phyloP scores from a whole-genome alignment of 2,888 invertebrate species.

The Ectemnius lituratus region DNA sequence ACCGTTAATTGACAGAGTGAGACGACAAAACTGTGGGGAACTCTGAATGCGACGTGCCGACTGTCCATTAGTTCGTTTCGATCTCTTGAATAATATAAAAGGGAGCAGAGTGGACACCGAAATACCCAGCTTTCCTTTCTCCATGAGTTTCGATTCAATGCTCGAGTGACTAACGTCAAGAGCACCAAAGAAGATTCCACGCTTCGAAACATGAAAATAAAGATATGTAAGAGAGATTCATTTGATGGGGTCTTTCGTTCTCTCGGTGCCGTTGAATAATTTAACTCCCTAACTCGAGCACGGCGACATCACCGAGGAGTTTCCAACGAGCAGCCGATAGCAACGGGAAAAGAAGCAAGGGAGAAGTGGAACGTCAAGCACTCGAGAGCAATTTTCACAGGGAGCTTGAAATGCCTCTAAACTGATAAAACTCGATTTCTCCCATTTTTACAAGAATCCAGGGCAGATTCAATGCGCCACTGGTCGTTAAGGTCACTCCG shows the following conservation, averaged over 20 bases:
- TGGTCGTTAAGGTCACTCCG: too few relatives aligned
- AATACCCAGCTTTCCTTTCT: too few relatives aligned
- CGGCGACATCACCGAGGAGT: constrained; percentile 18
- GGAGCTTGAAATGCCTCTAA: constrained; percentile 15
- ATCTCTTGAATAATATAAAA: neutral
- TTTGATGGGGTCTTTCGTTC: constrained; percentile 18
- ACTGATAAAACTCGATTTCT: neutral
- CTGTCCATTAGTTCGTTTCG: constrained; percentile 32
- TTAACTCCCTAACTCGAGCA: constrained; percentile 17
- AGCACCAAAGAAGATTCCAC: neutral
- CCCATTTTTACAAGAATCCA: neutral
- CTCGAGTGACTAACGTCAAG: neutral
- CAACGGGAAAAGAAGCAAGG: neutral
- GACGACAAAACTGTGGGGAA: too few relatives aligned
- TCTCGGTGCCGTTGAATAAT: constrained; percentile 36
- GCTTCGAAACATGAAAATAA: neutral
- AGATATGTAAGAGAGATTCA: constrained; percentile 9
- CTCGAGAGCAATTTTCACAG: neutral
- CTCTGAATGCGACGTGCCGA: constrained; percentile 1
- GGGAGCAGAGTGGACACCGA: too few relatives aligned
- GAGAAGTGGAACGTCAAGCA: neutral
- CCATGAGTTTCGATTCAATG: neutral
- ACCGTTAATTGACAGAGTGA: too few relatives aligned
- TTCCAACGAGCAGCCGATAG: neutral
- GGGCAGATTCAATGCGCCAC: too few relatives aligned